Evolutionary conservation across 2,113 vertebrate genomes (phyloP).

Genomic region (Lepidiolamprologus cunningtoni): DNA sequence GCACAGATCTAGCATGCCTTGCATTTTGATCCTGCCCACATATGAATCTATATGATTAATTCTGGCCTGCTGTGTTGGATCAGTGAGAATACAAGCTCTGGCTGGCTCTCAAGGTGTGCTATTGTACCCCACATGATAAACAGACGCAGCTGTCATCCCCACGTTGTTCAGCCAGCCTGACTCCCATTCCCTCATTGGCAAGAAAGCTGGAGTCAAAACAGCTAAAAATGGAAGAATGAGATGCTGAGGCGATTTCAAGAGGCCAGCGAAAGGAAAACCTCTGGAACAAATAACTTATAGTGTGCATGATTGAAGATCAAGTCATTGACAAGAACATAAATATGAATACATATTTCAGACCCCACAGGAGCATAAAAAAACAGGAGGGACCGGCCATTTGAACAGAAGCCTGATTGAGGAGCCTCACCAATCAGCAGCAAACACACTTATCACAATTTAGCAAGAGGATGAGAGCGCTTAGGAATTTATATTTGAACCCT

Average conservation of each 20-base stretch:
- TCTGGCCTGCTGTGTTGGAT: background rate
- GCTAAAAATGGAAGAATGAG: background rate
- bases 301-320: background rate
- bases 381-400: background rate
- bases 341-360: background rate
- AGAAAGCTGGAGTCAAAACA: background rate
- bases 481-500: background rate
- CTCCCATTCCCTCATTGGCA: background rate
- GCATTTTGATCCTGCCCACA: conserved; percentile 3
- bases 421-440: background rate
- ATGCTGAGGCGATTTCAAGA: background rate
- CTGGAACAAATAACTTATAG: background rate
- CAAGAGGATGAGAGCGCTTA: background rate
- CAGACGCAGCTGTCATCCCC: conserved; percentile 30
- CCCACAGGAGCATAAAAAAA: background rate
- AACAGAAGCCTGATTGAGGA: background rate
- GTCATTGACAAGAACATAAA: background rate
- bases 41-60: conserved; percentile 20
- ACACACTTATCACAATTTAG: background rate
- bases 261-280: background rate
- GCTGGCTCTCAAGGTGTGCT: conserved; percentile 33
- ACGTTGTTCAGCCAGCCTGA: background rate
- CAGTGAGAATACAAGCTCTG: conserved; percentile 4
- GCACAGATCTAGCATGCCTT: background rate
- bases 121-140: conserved; percentile 37